Base-by-base conservation (phyloP, 53 echinoderm and acorn worm genomes). In the Echinometra lucunter region DNA sequence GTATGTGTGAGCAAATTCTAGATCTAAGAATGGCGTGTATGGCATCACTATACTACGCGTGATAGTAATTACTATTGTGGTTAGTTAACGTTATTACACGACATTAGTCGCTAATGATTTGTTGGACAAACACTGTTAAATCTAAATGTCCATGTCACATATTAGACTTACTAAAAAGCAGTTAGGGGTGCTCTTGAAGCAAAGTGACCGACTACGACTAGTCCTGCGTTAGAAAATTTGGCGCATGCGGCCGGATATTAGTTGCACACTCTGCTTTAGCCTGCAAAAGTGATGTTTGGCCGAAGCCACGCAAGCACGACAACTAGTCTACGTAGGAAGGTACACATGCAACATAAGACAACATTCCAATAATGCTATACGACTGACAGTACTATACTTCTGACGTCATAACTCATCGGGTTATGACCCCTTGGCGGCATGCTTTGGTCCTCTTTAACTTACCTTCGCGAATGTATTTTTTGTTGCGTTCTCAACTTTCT, bases 401-500 rank as follows among this genome's bases (percentile, higher is more conserved):
- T 72, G 18, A 78, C 40, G 42, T 27, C 85, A 82, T 82, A n/a
- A 13, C 8, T 37, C 75, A 21, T 9, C 40, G 27, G 85, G 47
- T 45, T 0, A 28, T 12, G 13, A 25, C 85, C 45, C 49, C 28
- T 1, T 45, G 47, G 15, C 12, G 1, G 3, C 85, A 85, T 85
- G 85, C 85, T 3, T 49, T 49, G n/a, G 47, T 49, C 28, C 7
- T n/a, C 85, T 85, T 13, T 5, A n/a, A 94, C 95, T 95, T 95
- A 96, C 96, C 96, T 92, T 96, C 32, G 96, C 95, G 78, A 96
- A 96, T 82, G 94, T 91, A 94, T 96, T 96, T 96, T 96, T 96
- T 75, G 92, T 85, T 17, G 96, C 95, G 95, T 92, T 96, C 82
- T 96, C 96, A 47, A 96, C 91, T 92, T 96, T 96, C 27, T 91